Evolutionary conservation across 1,140 invertebrate genomes (phyloP).

Genomic region (Bombus balteatus): DNA sequence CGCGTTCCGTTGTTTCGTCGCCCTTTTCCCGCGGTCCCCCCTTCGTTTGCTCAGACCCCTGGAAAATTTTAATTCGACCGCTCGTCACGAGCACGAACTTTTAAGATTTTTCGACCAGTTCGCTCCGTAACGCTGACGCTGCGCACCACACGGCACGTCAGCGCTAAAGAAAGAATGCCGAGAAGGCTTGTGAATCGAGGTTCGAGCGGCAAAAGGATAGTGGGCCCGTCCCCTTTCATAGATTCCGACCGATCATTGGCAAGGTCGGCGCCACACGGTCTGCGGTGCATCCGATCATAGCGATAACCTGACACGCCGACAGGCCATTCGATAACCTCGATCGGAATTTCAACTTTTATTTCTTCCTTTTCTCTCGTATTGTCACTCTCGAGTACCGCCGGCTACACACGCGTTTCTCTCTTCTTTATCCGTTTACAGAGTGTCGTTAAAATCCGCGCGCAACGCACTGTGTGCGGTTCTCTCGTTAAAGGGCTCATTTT

Average conservation of each 20-base stretch:
- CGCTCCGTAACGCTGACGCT: no score
- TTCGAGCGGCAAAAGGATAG: not conserved
- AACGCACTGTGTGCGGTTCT: not conserved
- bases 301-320: not conserved
- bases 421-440: not conserved
- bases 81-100: not conserved
- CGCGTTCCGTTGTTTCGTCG: slow-evolving; percentile 17
- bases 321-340: not conserved
- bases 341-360: not conserved
- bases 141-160: no score
- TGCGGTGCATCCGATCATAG: not conserved
- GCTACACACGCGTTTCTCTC: not conserved
- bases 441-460: not conserved
- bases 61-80: slow-evolving; percentile 28
- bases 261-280: not conserved
- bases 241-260: not conserved
- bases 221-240: not conserved
- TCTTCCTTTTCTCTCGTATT: not conserved
- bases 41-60: not conserved
- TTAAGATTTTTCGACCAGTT: not conserved
- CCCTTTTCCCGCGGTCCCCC: not conserved
- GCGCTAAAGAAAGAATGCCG: no score
- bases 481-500: slow-evolving; percentile 42
- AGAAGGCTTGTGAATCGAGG: not conserved
- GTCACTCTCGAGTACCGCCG: not conserved